Evolutionary conservation across 2,113 vertebrate species (phyloP).

Genomic region (Panthera uncia): DNA sequence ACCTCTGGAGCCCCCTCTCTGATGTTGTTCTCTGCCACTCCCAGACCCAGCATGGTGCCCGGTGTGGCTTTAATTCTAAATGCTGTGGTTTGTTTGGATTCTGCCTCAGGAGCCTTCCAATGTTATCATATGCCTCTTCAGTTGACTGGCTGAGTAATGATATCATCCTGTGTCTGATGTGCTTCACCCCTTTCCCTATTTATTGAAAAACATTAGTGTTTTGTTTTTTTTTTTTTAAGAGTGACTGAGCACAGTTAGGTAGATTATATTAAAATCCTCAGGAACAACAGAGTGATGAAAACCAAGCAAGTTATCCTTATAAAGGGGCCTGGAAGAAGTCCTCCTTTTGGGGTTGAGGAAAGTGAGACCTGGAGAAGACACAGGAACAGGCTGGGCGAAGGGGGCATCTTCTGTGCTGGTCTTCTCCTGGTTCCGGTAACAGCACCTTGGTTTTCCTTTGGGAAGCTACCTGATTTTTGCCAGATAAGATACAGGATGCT

Average conservation of each 20-base stretch:
- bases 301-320: background rate
- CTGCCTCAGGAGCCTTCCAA: background rate
- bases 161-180: background rate
- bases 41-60: background rate
- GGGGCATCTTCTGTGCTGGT: background rate
- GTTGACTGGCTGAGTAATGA: background rate
- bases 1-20: background rate
- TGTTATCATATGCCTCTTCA: background rate
- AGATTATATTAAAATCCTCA: slow-evolving; percentile 15
- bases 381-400: accelerated
- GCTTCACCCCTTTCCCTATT: background rate
- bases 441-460: background rate
- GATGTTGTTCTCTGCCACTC: accelerated
- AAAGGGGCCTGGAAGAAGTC: background rate
- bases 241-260: background rate
- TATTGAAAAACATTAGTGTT: slow-evolving; percentile 18
- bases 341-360: background rate
- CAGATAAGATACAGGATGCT: background rate
- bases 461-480: background rate
- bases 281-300: background rate
- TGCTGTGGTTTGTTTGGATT: background rate
- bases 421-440: background rate
- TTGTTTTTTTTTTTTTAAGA: slow-evolving; percentile 44
- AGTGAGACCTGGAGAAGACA: accelerated
- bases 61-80: background rate